phyloP scores from a whole-genome alignment of 1,140 invertebrate species.

The Teleopsis dalmanni region DNA sequence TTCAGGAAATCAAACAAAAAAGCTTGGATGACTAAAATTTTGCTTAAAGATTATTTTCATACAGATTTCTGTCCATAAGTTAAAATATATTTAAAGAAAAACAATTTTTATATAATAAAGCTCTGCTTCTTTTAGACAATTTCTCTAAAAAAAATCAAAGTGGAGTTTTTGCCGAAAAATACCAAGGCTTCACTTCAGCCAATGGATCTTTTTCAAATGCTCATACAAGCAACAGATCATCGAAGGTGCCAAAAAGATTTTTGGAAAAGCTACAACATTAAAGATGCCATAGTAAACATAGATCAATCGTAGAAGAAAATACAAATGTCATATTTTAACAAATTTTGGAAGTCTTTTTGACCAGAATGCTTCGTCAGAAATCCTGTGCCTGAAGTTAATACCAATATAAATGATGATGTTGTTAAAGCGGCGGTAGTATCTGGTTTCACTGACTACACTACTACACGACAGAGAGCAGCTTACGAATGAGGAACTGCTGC shows the following conservation, averaged over 20 bases:
- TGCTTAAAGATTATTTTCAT: conserved; percentile 33
- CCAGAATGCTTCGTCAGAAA: too few relatives aligned
- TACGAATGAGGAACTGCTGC: too few relatives aligned
- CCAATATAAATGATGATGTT: too few relatives aligned
- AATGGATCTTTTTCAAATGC: neutral
- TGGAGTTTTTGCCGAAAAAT: neutral
- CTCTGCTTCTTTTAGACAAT: neutral
- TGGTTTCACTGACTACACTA: too few relatives aligned
- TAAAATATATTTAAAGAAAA: conserved; percentile 22
- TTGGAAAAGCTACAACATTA: neutral
- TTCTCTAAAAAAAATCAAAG: neutral
- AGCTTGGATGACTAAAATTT: conserved; percentile 28
- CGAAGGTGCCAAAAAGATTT: too few relatives aligned
- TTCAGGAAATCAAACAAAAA: conserved; percentile 38
- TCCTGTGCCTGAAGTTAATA: too few relatives aligned
- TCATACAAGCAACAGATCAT: too few relatives aligned
- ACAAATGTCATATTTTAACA: neutral
- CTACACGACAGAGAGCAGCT: too few relatives aligned
- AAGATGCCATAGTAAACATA: neutral
- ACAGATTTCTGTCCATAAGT: conserved; percentile 29
- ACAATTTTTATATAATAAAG: neutral
- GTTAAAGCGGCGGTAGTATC: too few relatives aligned
- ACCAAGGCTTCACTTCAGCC: neutral
- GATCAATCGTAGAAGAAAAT: neutral
- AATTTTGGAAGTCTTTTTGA: too few relatives aligned